Conservation (phyloP, 2,888 invertebrate species). For the Mamestra brassicae region DNA sequence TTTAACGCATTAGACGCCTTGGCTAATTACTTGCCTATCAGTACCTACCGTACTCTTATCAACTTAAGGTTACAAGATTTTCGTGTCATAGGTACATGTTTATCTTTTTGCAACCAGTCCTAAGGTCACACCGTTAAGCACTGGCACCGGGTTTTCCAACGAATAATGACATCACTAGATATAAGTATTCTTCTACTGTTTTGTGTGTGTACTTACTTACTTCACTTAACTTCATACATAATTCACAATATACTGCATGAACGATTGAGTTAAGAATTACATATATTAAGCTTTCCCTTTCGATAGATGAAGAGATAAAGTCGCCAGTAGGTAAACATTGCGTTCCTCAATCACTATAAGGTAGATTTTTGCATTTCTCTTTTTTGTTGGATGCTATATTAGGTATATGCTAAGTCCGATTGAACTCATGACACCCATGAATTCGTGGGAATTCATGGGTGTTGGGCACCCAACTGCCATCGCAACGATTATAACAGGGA, state of each 20-base stretch:
- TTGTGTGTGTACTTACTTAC: background rate
- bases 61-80: conserved; percentile 10
- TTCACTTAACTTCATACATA: conserved; percentile 32
- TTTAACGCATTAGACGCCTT: conserved; percentile 28
- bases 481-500: no score
- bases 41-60: conserved; percentile 31
- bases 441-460: no score
- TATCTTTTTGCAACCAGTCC: background rate
- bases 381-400: background rate
- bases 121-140: conserved; percentile 1
- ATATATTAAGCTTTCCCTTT: conserved; percentile 42
- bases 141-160: conserved; percentile 10
- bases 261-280: conserved; percentile 6
- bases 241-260: conserved; percentile 24
- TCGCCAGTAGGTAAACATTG: background rate
- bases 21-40: conserved; percentile 22
- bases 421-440: no score
- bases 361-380: background rate
- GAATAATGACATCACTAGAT: conserved; percentile 27
- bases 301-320: background rate
- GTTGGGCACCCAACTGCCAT: no score
- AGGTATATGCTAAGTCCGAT: no score
- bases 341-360: background rate
- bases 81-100: background rate
- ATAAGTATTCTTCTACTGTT: conserved; percentile 29